Evolutionary conservation across 2,797 vertebrate genomes (phyloP).

Genomic region (Sebastes trivittatus): DNA sequence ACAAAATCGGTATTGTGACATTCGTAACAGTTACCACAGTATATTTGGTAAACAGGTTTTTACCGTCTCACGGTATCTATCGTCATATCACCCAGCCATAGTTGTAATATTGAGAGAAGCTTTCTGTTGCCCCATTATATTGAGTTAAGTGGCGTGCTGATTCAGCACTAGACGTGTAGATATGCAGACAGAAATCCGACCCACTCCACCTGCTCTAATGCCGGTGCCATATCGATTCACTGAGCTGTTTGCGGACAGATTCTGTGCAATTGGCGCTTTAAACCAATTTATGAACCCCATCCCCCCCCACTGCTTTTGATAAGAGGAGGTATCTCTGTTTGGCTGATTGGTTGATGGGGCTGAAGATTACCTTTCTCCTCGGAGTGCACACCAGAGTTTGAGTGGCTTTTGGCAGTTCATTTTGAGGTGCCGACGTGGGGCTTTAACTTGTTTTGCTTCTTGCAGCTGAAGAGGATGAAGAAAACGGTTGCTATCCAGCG

Average conservation of each 20-base stretch:
- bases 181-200: conserved; percentile 50
- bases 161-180: conserved; percentile 36
- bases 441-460: conserved; percentile 32
- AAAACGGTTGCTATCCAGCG: conserved; percentile 9
- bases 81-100: not conserved
- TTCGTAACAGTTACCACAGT: too few species aligned
- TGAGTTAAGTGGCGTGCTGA: conserved; percentile 5
- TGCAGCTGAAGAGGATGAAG: conserved; percentile 2
- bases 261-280: conserved; percentile 45
- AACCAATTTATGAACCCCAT: conserved; percentile 39
- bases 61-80: not conserved
- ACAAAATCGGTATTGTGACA: too few species aligned
- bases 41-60: not conserved
- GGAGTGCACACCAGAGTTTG: not conserved
- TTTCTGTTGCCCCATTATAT: not conserved
- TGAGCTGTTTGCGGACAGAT: conserved; percentile 54
- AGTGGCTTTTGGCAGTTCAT: conserved; percentile 17
- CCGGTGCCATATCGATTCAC: conserved; percentile 48
- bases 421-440: conserved; percentile 24
- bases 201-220: conserved; percentile 44
- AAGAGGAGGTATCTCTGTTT: conserved; percentile 37
- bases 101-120: not conserved
- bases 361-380: conserved; percentile 40
- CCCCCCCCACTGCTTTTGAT: conserved; percentile 19
- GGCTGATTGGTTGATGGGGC: conserved; percentile 41